These are phyloP conservation scores for Acanthoscelides obtectus DNA, from an alignment of 2,888 invertebrate genomes.

Conservation along the genomic window DNA sequence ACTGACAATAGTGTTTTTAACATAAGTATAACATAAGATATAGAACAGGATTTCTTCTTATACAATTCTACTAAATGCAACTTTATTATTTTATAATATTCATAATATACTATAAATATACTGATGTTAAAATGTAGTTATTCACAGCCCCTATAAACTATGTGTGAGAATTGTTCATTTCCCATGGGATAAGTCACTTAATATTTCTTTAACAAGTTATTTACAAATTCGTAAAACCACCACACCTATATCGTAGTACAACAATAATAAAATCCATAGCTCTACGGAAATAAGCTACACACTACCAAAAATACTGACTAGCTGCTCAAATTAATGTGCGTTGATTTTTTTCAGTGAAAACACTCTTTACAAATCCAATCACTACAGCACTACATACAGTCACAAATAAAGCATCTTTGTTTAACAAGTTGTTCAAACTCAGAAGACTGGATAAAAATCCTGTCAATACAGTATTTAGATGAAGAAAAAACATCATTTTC, in stretches of 20 bases:
- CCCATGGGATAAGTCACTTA: conserved; percentile 2
- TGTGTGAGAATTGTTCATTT: conserved; percentile 8
- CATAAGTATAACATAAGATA: conserved; percentile 20
- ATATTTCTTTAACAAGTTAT: background rate
- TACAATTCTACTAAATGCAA: conserved; percentile 9
- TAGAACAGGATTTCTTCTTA: conserved; percentile 18
- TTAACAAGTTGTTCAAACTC: background rate
- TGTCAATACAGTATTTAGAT: no score
- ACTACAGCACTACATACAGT: background rate
- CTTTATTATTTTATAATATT: conserved; percentile 14
- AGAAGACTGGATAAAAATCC: no score
- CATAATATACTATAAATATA: background rate
- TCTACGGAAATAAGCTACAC: background rate
- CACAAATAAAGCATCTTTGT: background rate
- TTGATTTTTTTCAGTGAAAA: background rate
- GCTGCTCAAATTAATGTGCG: conserved; percentile 2
- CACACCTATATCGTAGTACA: background rate
- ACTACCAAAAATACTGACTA: background rate
- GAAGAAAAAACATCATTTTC: no score
- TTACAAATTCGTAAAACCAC: background rate
- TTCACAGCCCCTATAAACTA: conserved; percentile 39
- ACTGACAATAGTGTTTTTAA: conserved; percentile 5
- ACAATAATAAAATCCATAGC: background rate
- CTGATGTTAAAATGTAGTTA: conserved; percentile 11
- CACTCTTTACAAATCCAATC: background rate